Base-by-base conservation (phyloP, 2,113 vertebrate genomes). In the Ptilonorhynchus violaceus region DNA sequence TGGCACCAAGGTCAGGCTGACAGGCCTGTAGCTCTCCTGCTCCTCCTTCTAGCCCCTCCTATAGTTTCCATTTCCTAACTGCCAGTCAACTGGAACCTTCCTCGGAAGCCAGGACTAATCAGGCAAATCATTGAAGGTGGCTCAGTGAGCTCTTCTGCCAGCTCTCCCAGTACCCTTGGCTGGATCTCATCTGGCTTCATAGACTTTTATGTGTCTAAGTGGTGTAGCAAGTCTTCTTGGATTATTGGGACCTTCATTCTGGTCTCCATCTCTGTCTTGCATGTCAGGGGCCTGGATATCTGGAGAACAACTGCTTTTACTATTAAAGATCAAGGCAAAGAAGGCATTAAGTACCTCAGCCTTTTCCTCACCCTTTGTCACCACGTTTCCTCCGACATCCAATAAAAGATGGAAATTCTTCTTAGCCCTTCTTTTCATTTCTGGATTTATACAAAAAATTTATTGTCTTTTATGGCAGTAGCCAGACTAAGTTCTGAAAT, bases 21-120 rank as follows among this genome's bases (percentile, higher is more conserved):
- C 18, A n/a, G 9, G 13, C 42, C 31, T 35, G 31, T 47, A 49
- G 1, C 35, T 49, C 9, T 9, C 8, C 39, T 49, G n/a, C 9
- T 46, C 9, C 20, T 39, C 20, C 62, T 74, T 59, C 52, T 67
- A 46, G 13, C 7, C 11, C 7, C 74, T 74, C 39, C 13, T 74
- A 16, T 46, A n/a, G 2, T 30, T 75, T 33, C 14, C 3, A 33
- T 19, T 75, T 83, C 47, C 11, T 47, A 23, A 27, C 14, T 68
- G 55, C 14, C 55, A 55, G 24, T 22, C n/a, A 68, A 53, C 39
- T n/a, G 24, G 25, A 68, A 60, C 20, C 9, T 41, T n/a, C 39
- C 20, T 0, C 0, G 3, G 19, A 46, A 47, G 24, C 20, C 33
- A 83, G 16, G 19, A 10, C 9, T 53, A 41, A 30, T 37, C 9